phyloP scores from a whole-genome alignment of 2,797 vertebrate species.

The Ambastaia sidthimunki region DNA sequence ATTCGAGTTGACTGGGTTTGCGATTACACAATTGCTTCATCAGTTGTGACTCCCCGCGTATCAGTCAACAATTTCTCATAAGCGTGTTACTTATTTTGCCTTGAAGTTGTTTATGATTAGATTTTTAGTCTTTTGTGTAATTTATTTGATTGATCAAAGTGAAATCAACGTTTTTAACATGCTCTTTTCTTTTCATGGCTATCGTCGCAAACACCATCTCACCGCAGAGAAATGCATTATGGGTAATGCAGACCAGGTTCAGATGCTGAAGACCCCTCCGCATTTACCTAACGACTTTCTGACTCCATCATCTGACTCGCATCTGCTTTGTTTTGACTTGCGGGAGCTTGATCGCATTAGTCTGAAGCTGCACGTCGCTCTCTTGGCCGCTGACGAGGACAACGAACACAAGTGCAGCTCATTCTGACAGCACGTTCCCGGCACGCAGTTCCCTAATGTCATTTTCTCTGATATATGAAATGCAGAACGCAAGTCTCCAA shows the following conservation, averaged over 20 bases:
- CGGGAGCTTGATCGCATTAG: slow-evolving; percentile 76
- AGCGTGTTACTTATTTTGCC: slow-evolving; percentile 6
- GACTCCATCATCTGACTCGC: slow-evolving; percentile 36
- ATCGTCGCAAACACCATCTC: too few relatives aligned
- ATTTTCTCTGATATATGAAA: slow-evolving; percentile 81
- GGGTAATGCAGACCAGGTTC: slow-evolving; percentile 48
- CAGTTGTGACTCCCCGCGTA: not conserved
- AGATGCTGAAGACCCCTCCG: slow-evolving; percentile 51
- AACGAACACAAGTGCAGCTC: slow-evolving; percentile 72
- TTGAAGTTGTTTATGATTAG: not conserved
- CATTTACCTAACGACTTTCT: slow-evolving; percentile 46
- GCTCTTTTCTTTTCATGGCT: too few relatives aligned
- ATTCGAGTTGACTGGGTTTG: slow-evolving; percentile 29
- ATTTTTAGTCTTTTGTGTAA: not conserved
- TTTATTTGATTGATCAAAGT: too few relatives aligned
- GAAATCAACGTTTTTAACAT: too few relatives aligned
- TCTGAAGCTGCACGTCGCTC: slow-evolving; percentile 67
- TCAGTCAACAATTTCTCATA: slow-evolving; percentile 2
- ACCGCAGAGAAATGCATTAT: slow-evolving; percentile 44
- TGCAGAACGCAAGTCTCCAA: slow-evolving; percentile 70
- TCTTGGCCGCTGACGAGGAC: slow-evolving; percentile 66
- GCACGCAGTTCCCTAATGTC: slow-evolving; percentile 72
- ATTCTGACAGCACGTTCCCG: slow-evolving; percentile 70
- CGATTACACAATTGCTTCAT: slow-evolving; percentile 5
- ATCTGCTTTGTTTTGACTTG: slow-evolving; percentile 76